A percentile compares a stretch with the other conserved stretches of the same genome.
Evolutionary conservation across 2,797 vertebrate genomes (phyloP).

Genomic region (Triplophysa bombifrons): DNA sequence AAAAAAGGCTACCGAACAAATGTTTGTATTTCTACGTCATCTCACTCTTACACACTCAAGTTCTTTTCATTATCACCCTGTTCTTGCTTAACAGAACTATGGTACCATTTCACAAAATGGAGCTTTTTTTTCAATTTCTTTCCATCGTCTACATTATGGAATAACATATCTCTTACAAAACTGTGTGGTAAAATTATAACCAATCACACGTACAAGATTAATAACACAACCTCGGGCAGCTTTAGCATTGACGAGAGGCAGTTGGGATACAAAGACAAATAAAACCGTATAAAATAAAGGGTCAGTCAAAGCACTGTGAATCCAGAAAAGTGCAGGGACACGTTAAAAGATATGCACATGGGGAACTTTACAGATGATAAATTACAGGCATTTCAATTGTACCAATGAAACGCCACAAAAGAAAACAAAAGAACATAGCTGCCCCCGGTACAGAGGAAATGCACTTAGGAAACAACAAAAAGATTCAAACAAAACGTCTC

Average conservation of each 20-base stretch:
- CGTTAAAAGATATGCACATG: not conserved
- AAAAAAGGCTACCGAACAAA: slow-evolving; percentile 50
- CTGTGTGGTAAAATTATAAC: slow-evolving; percentile 27
- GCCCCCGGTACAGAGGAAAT: slow-evolving; percentile 43
- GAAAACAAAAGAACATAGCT: slow-evolving; percentile 29
- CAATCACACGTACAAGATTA: slow-evolving; percentile 31
- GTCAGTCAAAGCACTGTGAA: slow-evolving; percentile 26
- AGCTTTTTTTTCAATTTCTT: not conserved
- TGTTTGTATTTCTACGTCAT: slow-evolving; percentile 11
- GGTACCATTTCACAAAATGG: slow-evolving; percentile 43
- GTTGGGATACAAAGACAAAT: slow-evolving; percentile 21
- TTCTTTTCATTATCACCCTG: slow-evolving; percentile 31
- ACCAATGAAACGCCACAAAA: not conserved
- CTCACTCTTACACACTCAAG: slow-evolving; percentile 19
- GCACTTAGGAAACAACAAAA: slow-evolving; percentile 41
- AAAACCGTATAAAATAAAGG: not conserved
- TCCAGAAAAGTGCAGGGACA: slow-evolving; percentile 43
- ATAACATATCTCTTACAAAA: slow-evolving; percentile 28
- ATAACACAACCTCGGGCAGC: slow-evolving; percentile 51
- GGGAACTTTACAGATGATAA: not conserved
- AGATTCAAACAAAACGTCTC: slow-evolving; percentile 22
- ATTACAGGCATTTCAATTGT: not conserved
- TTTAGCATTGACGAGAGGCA: slow-evolving; percentile 46
- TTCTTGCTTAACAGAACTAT: slow-evolving; percentile 47
- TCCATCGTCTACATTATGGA: slow-evolving; percentile 27